Conservation (phyloP, 2,888 invertebrate species). For the Chorisops tibialis region DNA sequence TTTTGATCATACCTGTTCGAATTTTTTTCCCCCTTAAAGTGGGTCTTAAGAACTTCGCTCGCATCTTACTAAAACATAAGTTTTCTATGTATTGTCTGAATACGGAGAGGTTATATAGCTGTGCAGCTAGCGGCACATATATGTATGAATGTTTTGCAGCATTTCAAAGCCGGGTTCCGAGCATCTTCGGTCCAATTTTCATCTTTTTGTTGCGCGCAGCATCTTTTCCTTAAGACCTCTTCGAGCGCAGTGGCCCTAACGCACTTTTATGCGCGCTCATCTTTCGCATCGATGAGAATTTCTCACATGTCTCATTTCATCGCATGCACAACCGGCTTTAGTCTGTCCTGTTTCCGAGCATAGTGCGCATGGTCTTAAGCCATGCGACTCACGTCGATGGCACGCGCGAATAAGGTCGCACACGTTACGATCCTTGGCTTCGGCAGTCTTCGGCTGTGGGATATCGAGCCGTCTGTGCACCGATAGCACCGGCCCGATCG, state of each 20-base stretch:
- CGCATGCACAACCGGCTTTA: neutral
- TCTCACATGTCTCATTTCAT: slow-evolving; percentile 1
- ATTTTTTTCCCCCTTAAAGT: neutral
- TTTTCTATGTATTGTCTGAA: too few relatives aligned
- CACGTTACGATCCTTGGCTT: slow-evolving; percentile 31
- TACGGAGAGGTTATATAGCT: too few relatives aligned
- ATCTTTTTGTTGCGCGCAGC: too few relatives aligned
- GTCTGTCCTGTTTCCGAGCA: slow-evolving; percentile 7
- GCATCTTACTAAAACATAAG: neutral
- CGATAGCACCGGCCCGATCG: slow-evolving; percentile 6
- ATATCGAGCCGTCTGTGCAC: neutral
- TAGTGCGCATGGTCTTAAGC: slow-evolving; percentile 24
- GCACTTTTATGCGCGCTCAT: slow-evolving; percentile 2
- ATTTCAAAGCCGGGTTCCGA: too few relatives aligned
- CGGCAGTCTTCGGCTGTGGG: slow-evolving; percentile 3
- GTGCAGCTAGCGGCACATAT: too few relatives aligned
- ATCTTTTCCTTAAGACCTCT: too few relatives aligned
- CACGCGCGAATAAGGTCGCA: slow-evolving; percentile 33
- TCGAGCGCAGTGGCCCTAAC: slow-evolving; percentile 1
- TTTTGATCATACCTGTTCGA: slow-evolving; percentile 13
- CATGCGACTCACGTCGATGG: slow-evolving; percentile 36
- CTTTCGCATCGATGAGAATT: slow-evolving; percentile 3
- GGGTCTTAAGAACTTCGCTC: neutral
- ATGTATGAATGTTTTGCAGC: too few relatives aligned
- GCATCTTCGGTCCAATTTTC: too few relatives aligned